Evolutionary conservation across 2,797 vertebrate species (phyloP), one percentile per base, ranked within the genome.

Genomic region (Mallotus villosus): DNA sequence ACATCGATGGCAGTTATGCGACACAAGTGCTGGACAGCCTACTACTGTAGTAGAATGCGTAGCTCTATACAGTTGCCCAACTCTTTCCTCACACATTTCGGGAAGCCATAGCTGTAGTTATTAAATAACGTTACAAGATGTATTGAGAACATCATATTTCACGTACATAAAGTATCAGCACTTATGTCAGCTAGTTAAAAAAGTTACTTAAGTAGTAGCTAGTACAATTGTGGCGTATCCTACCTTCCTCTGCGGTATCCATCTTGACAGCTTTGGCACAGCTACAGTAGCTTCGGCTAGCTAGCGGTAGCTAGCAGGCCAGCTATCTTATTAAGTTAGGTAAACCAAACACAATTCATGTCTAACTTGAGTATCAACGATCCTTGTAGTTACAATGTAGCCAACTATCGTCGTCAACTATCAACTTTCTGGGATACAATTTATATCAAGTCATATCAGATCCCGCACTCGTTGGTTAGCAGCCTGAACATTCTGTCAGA

Each of bases 201-300:
- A 62, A 17, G 14, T 12, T 19, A 61, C 21, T 57, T 17, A 11
- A 63, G n/a, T n/a, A n/a, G n/a, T n/a, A n/a, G n/a, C n/a, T n/a
- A n/a, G 29, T 9, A 46, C 29, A 57, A 8, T 59, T 29, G 14
- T n/a, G 55, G 21, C 61, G 73, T 64, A 72, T 86, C 79, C 82
- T 88, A 97, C 96, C 96, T 96, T 98, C 96, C 75, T 97, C 96
- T 0, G 92, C 92, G 86, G 94, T 94, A 93, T 98, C 96, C 96
- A 97, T 97, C 93, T 96, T 96, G 94, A 68, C 83, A 79, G 84
- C 83, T 92, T 91, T 91, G 91, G 90, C 90, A 92, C 75, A 74
- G 75, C 17, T 53, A 17, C 59, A 34, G 12, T 53, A 55, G 53
- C 41, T 17, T 69, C 29, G 67, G 32, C 46, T 65, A 64, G 25